phyloP scores from a whole-genome alignment of 2,113 vertebrate genomes.

The Tachuris rubrigastra region DNA sequence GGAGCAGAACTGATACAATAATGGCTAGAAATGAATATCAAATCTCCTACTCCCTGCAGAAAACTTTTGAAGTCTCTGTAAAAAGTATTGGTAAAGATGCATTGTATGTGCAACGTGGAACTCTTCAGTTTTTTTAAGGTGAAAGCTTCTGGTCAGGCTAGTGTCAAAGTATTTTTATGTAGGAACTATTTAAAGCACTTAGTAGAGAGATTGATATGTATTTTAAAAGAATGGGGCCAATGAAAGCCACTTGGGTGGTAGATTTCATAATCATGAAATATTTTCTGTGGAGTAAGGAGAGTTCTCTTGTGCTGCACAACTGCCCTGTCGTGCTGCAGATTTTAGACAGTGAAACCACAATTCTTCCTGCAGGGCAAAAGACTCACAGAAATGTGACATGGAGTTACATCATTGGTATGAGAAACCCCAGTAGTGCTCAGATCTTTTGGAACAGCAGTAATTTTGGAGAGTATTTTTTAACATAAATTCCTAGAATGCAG shows the following conservation, averaged over 20 bases:
- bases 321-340: background rate
- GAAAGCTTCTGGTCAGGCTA: background rate
- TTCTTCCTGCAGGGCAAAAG: background rate
- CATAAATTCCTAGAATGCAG: background rate
- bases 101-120: background rate
- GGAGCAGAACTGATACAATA: background rate
- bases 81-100: background rate
- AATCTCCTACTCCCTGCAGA: background rate
- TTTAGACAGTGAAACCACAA: background rate
- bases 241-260: background rate
- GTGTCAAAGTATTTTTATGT: background rate
- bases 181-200: background rate
- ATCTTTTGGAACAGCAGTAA: background rate
- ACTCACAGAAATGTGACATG: background rate
- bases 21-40: background rate
- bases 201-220: background rate
- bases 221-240: background rate
- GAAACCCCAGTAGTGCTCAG: background rate
- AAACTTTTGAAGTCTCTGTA: background rate
- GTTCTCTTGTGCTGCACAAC: background rate
- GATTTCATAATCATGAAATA: background rate
- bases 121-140: background rate
- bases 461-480: background rate
- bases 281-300: background rate
- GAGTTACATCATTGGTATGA: background rate